Percentiles rank a stretch among this genome's conserved stretches.
phyloP scores from a whole-genome alignment of 2,888 invertebrate genomes.

The Tanypteryx hageni region DNA sequence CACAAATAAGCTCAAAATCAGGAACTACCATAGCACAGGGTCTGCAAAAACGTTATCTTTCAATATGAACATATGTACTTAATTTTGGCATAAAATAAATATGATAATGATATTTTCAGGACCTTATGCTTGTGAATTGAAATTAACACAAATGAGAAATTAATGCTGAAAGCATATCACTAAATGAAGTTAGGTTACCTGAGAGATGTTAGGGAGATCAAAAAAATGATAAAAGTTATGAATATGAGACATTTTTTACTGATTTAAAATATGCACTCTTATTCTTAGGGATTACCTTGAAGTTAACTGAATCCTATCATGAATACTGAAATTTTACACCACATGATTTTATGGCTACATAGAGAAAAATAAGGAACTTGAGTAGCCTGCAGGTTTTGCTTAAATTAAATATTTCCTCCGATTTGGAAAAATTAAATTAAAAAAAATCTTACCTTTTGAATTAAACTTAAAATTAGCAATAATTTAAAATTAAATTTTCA shows the following conservation, averaged over 20 bases:
- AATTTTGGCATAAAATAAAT: neutral
- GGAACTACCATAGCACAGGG: conserved; percentile 99
- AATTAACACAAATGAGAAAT: too few relatives aligned
- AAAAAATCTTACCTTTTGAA: neutral
- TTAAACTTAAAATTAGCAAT: neutral
- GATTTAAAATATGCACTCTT: too few relatives aligned
- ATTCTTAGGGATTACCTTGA: too few relatives aligned
- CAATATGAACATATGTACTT: neutral
- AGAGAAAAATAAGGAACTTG: neutral
- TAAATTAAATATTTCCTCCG: neutral
- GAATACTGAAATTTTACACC: neutral
- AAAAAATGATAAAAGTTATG: too few relatives aligned
- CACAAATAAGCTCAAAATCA: conserved; percentile 97
- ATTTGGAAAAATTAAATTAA: neutral
- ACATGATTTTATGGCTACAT: neutral
- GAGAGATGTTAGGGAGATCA: too few relatives aligned
- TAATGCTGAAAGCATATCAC: too few relatives aligned
- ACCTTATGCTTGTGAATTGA: too few relatives aligned
- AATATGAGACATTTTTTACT: too few relatives aligned
- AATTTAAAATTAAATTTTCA: neutral
- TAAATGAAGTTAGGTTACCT: too few relatives aligned
- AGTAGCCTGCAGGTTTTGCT: neutral
- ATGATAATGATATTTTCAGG: too few relatives aligned
- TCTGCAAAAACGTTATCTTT: conserved; percentile 78
- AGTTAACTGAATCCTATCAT: too few relatives aligned